Base-by-base conservation (phyloP, 1,140 invertebrate genomes). In the Drosophila orosa region DNA sequence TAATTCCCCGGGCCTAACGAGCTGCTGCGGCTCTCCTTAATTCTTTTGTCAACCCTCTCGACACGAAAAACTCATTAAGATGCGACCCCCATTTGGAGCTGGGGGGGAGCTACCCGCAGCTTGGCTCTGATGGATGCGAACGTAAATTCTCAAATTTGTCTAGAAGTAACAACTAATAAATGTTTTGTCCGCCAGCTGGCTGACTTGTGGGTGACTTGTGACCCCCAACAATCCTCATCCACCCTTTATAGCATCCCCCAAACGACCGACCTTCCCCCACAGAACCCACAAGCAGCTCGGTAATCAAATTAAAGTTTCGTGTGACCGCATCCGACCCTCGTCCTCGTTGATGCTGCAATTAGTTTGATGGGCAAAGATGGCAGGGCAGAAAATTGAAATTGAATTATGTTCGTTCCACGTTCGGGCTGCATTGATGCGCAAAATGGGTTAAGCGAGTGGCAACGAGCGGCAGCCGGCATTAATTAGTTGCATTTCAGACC, bases 251-350 rank as follows among this genome's bases (percentile, higher is more conserved):
- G 19, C 27, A 19, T 24, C n/a, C 47, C 37, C 15, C 19, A 15
- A 48, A 12, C 40, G 40, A 44, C 17, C 57, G n/a, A 52, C 58
- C 58, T 35, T 15, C 37, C 9, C 45, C 59, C 74, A 37, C 56
- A 78, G 60, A 57, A 63, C 47, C 59, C 66, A 65, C 61, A 62
- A 58, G 78, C 54, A 68, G 58, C 40, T 35, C 31, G 35, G 63
- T 86, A 85, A 87, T 87, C 66, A 72, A 82, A 87, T 86, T 86
- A 86, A 79, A 82, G 66, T 82, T 87, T 72, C 50, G 71, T 78
- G 74, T 74, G 47, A 66, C 61, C 60, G 61, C 57, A 78, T 78
- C 74, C 75, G 59, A 82, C 76, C 62, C 58, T 55, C 50, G 19
- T 24, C 47, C n/a, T 29, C 62, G 48, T 76, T 75, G 75, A 75